These are phyloP conservation scores for Eulemur albifrons DNA, from an alignment of 2,797 vertebrate genomes.

Conservation along the genomic window DNA sequence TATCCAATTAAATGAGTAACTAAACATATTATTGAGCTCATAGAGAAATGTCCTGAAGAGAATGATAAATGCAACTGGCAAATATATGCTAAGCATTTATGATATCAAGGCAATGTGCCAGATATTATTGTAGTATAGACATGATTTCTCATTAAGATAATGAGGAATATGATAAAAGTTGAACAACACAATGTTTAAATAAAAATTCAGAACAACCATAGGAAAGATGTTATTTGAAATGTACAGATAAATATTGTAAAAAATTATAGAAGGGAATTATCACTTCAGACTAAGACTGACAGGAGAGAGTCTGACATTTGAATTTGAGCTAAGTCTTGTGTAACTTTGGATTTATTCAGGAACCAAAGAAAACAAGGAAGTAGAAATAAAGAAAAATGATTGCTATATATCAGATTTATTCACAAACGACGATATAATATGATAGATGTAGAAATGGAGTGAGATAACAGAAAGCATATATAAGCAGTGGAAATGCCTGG, in stretches of 20 bases:
- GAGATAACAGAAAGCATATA: neutral
- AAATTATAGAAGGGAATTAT: neutral
- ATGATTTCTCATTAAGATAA: neutral
- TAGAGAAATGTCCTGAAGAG: neutral
- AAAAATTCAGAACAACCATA: neutral
- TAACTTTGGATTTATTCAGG: neutral
- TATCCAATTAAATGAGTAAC: constrained; percentile 50
- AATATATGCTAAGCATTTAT: neutral
- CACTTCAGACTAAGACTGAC: neutral
- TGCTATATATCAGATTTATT: neutral
- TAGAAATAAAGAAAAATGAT: neutral
- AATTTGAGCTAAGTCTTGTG: neutral
- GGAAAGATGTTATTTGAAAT: neutral
- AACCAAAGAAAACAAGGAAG: constrained; percentile 27
- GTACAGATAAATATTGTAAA: neutral
- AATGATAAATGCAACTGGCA: neutral
- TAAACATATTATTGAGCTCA: constrained; percentile 71
- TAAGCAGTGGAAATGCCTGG: neutral
- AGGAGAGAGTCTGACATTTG: neutral
- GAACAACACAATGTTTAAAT: constrained; percentile 5
- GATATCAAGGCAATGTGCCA: neutral
- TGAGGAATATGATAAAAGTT: neutral
- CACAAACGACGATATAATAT: neutral
- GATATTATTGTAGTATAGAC: neutral
- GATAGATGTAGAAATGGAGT: neutral